phyloP scores from a whole-genome alignment of 2,888 invertebrate species.

The Drosophila rellima region DNA sequence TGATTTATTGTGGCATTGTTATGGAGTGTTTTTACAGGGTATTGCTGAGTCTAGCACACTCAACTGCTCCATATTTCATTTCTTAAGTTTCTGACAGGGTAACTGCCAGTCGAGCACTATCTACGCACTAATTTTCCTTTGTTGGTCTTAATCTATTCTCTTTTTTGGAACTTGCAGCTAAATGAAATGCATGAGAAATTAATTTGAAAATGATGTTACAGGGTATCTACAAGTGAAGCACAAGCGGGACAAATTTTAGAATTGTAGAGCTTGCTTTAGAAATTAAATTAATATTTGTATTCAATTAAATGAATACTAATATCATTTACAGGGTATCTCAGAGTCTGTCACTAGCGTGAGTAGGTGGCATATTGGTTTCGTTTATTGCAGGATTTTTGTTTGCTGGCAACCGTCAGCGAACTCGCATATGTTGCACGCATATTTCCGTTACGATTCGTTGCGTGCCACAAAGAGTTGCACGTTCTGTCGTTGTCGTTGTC shows the following conservation, averaged over 20 bases:
- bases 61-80: background rate
- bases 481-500: slow-evolving; percentile 17
- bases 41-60: background rate
- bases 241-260: background rate
- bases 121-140: background rate
- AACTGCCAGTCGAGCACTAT: background rate
- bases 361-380: background rate
- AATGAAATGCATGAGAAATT: background rate
- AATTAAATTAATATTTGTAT: no score
- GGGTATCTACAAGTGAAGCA: slow-evolving; percentile 5
- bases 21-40: background rate
- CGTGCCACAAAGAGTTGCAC: slow-evolving; percentile 50
- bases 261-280: background rate
- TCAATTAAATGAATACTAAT: fast-evolving
- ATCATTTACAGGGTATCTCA: slow-evolving; percentile 3
- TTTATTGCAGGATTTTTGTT: slow-evolving; percentile 32
- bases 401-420: slow-evolving; percentile 37
- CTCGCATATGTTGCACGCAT: slow-evolving; percentile 65
- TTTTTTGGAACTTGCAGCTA: background rate
- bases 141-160: slow-evolving; percentile 2
- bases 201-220: background rate
- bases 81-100: background rate
- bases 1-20: slow-evolving; percentile 5
- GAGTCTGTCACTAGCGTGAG: background rate
- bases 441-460: slow-evolving; percentile 67